Base-by-base conservation (phyloP, 2,113 vertebrate genomes). In the Phaetusa simplex region DNA sequence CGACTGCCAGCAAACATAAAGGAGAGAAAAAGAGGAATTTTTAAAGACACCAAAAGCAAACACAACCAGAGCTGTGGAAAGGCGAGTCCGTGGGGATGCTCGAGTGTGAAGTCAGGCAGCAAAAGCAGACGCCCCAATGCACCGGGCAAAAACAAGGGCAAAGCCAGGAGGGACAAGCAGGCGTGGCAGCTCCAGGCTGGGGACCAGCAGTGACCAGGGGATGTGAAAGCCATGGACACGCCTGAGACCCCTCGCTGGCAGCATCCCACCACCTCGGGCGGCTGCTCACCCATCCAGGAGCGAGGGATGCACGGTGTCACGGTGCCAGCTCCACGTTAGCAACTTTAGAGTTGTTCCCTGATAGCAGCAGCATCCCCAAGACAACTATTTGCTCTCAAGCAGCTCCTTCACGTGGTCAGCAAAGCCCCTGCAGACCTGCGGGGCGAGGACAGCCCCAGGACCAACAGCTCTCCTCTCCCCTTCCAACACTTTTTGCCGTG, bases 251-350 rank as follows among this genome's bases (percentile, higher is more conserved):
- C 40, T 27, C 1, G 0, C 56, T 58, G 79, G 65, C 71, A 82
- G 59, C 78, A 55, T 6, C 22, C 26, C 50, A 7, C 20, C 3
- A 2, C 29, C 34, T n/a, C 0, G 0, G 34, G 82, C 2, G 1
- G 52, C 62, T 56, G 52, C 79, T 47, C 40, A 15, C 17, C 34
- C 36, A 24, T 1, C 40, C 90, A 55, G 47, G 42, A 59, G 50
- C 0, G 3, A 18, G 29, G 58, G 62, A 59, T 9, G 11, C 0
- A 0, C 3, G 1, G 13, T 5, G 58, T 7, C 0, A 0, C 3
- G 1, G 13, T 5, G 62, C 6, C 1, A 1, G 32, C 27, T 29
- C 10, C 43, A 45, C 2, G 3, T 47, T 19, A 82, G 32, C 77
- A 59, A 9, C 29, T 64, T 15, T 11, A 27, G 43, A 77, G 72